Evolutionary conservation across 2,797 vertebrate genomes (phyloP).

Genomic region (Aulostomus chinensis): DNA sequence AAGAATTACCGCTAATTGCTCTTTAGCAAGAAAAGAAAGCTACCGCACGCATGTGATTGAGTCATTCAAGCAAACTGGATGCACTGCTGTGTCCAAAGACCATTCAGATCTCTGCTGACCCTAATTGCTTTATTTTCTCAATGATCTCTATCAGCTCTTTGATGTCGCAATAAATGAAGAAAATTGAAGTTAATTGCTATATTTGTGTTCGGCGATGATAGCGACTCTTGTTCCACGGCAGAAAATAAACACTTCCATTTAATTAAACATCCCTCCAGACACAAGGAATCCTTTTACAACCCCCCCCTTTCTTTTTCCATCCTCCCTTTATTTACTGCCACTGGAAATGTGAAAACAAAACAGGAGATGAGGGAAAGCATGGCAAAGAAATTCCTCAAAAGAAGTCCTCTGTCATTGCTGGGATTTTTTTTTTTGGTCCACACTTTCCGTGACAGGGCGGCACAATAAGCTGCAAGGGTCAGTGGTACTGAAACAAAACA

Average conservation of each 20-base stretch:
- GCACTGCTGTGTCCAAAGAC: conserved; percentile 71
- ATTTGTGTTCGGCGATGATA: conserved; percentile 82
- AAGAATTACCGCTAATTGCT: conserved; percentile 84
- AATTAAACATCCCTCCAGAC: conserved; percentile 77
- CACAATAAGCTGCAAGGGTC: conserved; percentile 92
- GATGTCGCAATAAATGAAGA: conserved; percentile 82
- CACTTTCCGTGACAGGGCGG: conserved; percentile 87
- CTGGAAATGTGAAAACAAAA: conserved; percentile 69
- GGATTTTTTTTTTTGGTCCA: conserved; percentile 77
- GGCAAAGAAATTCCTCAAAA: conserved; percentile 53
- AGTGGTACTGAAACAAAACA: conserved; percentile 89
- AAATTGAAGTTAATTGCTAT: conserved; percentile 84
- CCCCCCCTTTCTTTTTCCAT: conserved; percentile 68
- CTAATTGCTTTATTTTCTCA: conserved; percentile 81
- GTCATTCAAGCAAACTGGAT: conserved; percentile 71
- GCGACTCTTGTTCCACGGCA: conserved; percentile 62
- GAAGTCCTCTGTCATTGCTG: conserved; percentile 66
- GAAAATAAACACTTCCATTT: conserved; percentile 72
- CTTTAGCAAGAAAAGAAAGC: conserved; percentile 83
- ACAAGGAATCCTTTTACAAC: conserved; percentile 67
- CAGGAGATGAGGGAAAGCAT: conserved; percentile 60
- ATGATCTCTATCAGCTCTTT: conserved; percentile 80
- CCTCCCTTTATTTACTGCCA: conserved; percentile 73
- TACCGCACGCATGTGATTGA: conserved; percentile 78
- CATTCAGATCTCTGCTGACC: conserved; percentile 79